Base-by-base conservation (phyloP, 1,140 invertebrate genomes). In the Drosophila dunni region DNA sequence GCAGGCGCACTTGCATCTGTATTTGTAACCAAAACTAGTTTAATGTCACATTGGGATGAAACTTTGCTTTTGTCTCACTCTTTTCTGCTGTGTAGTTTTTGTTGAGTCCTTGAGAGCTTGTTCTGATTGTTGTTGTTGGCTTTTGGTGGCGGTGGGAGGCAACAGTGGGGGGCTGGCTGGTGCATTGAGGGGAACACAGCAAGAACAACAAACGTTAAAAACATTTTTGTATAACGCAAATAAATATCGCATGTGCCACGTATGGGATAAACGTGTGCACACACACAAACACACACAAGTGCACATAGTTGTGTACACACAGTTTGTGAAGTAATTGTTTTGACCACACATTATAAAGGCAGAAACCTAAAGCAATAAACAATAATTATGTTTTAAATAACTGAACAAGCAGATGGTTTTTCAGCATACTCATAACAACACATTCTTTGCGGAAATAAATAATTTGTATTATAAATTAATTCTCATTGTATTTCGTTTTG, bases 21-120 rank as follows among this genome's bases (percentile, higher is more conserved):
- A 45, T 33, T 44, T 64, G 66, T 51, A 62, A 15, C 36, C 50
- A 56, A 62, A 74, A 67, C 66, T 44, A 66, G 62, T 73, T 73
- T 67, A 44, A 24, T 68, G 45, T 68, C 34, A 60, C 64, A 60
- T 34, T 44, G 54, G 46, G 24, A 15, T 58, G 65, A 40, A 38
- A 10, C 60, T 63, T 15, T 46, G 33, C 24, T 57, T 36, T 48
- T 11, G 24, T 60, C 44, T 58, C 20, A 29, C 44, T 45, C 29
- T 42, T 46, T 60, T 56, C 2, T 57, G 56, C 40, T 20, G 17
- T 46, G 56, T 58, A n/a, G 38, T 29, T 20, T 4, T 44, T 15
- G 45, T 29, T 48, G 45, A 60, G 57, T 60, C 57, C 57, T 60
- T 60, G 57, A 29, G n/a, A 29, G 24, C 13, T 10, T 61, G 57